A percentile compares a stretch with the other conserved stretches of the same genome.
phyloP scores from a whole-genome alignment of 2,888 invertebrate species.

The Gymnoscelis rufifasciata region DNA sequence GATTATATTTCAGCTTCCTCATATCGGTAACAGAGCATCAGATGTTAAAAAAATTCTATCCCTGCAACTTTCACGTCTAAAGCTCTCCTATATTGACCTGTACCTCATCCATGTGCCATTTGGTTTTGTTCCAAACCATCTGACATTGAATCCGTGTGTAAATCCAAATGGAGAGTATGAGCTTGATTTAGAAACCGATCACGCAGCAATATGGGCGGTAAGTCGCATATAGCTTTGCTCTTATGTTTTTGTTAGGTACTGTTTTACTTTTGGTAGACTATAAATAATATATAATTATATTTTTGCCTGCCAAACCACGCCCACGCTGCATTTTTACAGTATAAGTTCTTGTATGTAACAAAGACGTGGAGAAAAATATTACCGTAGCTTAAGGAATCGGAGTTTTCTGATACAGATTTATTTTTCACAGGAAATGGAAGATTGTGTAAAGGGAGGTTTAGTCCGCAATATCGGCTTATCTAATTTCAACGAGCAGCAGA shows the following conservation, averaged over 20 bases:
- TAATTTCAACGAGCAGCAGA: conserved; percentile 86
- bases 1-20: conserved; percentile 81
- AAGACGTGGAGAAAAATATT: too few species aligned
- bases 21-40: conserved; percentile 82
- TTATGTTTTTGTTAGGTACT: too few species aligned
- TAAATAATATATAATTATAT: too few species aligned
- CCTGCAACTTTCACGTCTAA: conserved; percentile 81
- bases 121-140: conserved; percentile 79
- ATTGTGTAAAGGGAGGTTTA: conserved; percentile 81
- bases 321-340: too few species aligned
- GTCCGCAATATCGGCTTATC: conserved; percentile 87
- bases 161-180: conserved; percentile 80
- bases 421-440: conserved; percentile 84
- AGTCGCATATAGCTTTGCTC: too few species aligned
- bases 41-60: conserved; percentile 83
- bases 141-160: conserved; percentile 73
- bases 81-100: conserved; percentile 85
- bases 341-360: too few species aligned
- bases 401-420: too few species aligned
- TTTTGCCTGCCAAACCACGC: too few species aligned
- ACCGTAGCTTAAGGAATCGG: too few species aligned
- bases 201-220: conserved; percentile 85
- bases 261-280: too few species aligned
- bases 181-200: conserved; percentile 81
- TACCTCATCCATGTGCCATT: conserved; percentile 89